Percentiles rank a stretch among this genome's conserved stretches.
phyloP scores from a whole-genome alignment of 2,888 invertebrate genomes.

The Eupithecia centaureata region DNA sequence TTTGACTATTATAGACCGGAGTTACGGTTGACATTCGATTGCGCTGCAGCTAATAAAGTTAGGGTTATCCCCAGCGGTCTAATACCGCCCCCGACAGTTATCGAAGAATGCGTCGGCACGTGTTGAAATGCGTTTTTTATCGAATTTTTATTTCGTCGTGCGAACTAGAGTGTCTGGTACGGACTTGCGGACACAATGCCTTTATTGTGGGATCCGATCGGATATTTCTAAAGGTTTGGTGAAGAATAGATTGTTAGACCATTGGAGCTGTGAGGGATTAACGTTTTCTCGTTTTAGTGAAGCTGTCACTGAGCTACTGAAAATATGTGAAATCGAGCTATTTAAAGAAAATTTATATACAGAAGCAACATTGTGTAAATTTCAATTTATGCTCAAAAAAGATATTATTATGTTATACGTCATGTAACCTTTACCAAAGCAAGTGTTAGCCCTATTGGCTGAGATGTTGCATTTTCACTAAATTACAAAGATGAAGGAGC shows the following conservation, averaged over 20 bases:
- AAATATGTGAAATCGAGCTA: background rate
- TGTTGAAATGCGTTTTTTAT: constrained; percentile 76
- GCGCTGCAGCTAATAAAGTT: constrained; percentile 53
- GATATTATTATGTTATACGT: too few relatives aligned
- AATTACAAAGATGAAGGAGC: too few relatives aligned
- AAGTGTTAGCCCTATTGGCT: too few relatives aligned
- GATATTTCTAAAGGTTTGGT: constrained; percentile 30
- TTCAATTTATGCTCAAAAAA: too few relatives aligned
- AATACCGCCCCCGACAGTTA: constrained; percentile 82
- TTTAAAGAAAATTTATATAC: background rate
- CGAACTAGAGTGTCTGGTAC: constrained; percentile 78
- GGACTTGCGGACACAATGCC: constrained; percentile 62
- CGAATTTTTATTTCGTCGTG: constrained; percentile 75
- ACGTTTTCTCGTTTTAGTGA: constrained; percentile 7
- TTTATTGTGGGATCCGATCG: constrained; percentile 47
- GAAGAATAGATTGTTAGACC: constrained; percentile 21
- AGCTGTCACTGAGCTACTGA: background rate
- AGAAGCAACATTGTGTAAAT: background rate
- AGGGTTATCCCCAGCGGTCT: constrained; percentile 75
- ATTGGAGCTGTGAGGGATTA: constrained; percentile 13
- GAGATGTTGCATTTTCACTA: too few relatives aligned
- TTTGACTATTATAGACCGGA: constrained; percentile 26
- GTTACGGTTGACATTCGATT: constrained; percentile 48
- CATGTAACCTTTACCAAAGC: too few relatives aligned
- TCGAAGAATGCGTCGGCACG: constrained; percentile 81